Percentiles rank a stretch among this genome's conserved stretches.
phyloP scores from a whole-genome alignment of 2,797 vertebrate species.

The Melanotaenia maccullochi region DNA sequence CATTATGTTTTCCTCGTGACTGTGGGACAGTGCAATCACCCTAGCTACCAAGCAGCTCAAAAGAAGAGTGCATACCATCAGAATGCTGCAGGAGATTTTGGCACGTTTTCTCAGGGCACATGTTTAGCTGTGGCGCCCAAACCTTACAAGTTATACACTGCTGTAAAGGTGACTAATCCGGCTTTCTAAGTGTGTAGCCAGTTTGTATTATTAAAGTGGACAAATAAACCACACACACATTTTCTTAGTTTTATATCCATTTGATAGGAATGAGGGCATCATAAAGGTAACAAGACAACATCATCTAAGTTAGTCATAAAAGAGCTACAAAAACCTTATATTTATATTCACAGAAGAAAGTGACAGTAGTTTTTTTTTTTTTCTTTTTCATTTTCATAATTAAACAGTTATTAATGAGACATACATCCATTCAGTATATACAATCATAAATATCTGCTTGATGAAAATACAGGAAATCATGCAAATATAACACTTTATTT shows the following conservation, averaged over 20 bases:
- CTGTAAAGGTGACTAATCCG: not conserved
- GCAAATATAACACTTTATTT: constrained; percentile 90
- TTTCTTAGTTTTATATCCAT: not conserved
- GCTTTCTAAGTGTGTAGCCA: not conserved
- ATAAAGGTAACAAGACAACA: constrained; percentile 29
- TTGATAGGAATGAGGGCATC: not conserved
- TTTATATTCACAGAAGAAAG: constrained; percentile 71
- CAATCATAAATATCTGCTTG: constrained; percentile 77
- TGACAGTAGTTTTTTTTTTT: constrained; percentile 60
- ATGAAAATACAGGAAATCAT: constrained; percentile 88
- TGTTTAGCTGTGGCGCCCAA: too few relatives aligned
- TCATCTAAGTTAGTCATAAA: constrained; percentile 51
- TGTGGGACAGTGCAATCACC: not conserved
- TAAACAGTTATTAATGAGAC: constrained; percentile 71
- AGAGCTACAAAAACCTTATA: constrained; percentile 61
- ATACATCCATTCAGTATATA: constrained; percentile 79
- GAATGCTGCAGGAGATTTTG: not conserved
- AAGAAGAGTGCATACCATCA: not conserved
- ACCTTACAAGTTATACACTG: not conserved
- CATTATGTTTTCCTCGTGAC: not conserved
- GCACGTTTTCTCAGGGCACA: too few relatives aligned
- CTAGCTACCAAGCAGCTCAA: not conserved
- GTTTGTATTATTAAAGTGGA: not conserved
- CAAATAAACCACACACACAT: not conserved
- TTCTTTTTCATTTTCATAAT: constrained; percentile 59